Conservation (phyloP, 2,888 invertebrate species). For the Leucoptera coffeella region DNA sequence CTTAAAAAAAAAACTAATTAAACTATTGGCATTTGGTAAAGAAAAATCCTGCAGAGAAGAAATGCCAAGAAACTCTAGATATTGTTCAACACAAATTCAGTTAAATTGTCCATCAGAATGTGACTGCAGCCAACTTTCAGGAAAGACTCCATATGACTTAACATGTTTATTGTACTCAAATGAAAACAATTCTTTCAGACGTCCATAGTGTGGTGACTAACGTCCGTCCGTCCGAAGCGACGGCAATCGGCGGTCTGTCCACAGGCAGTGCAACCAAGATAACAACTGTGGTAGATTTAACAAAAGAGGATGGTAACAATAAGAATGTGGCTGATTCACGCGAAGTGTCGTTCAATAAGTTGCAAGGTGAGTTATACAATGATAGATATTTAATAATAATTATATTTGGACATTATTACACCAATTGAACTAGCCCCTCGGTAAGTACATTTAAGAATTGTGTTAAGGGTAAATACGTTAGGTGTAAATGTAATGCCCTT, state of each 20-base stretch:
- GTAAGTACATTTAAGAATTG: too few species aligned
- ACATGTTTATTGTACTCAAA: not conserved
- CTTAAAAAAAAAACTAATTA: too few species aligned
- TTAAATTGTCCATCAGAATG: too few species aligned
- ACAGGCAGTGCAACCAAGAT: constrained; percentile 54
- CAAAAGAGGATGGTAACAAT: constrained; percentile 49
- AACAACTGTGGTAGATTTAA: constrained; percentile 56
- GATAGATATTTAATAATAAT: not conserved
- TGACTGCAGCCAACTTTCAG: too few species aligned
- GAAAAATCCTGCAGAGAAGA: too few species aligned
- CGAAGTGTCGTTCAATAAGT: constrained; percentile 71
- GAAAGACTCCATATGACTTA: not conserved
- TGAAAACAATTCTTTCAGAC: constrained; percentile 14
- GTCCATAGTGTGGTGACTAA: constrained; percentile 44
- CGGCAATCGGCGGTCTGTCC: constrained; percentile 66
- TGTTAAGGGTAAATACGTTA: too few species aligned
- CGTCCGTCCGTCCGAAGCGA: constrained; percentile 63
- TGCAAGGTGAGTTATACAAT: constrained; percentile 43
- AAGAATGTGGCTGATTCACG: constrained; percentile 61
- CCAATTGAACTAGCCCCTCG: too few species aligned
- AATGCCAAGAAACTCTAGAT: too few species aligned
- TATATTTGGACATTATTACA: too few species aligned
- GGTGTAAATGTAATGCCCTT: too few species aligned
- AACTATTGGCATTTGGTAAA: too few species aligned
- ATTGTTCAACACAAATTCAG: too few species aligned